Conservation (phyloP, 2,888 invertebrate species). For the Zaprionus lineosus region DNA sequence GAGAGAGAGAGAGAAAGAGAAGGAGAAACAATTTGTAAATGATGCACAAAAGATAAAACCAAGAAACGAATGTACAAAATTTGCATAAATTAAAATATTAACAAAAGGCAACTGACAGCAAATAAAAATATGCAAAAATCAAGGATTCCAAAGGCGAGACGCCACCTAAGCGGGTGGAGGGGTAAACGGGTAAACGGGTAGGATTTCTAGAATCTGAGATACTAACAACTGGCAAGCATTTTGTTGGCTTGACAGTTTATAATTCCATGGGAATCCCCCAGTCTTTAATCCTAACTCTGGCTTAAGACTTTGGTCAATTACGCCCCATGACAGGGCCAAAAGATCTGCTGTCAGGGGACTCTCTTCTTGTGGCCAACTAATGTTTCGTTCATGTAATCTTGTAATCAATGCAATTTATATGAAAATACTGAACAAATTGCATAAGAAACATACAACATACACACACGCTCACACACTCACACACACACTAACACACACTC, state of each 20-base stretch:
- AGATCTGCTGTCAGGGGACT: background rate
- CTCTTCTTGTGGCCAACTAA: slow-evolving; percentile 1
- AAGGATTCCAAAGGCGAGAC: too few relatives aligned
- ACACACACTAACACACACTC: background rate
- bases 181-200: too few relatives aligned
- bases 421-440: slow-evolving; percentile 62
- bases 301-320: slow-evolving; percentile 24
- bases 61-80: slow-evolving; percentile 46
- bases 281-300: background rate
- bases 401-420: slow-evolving; percentile 72
- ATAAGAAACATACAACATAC: slow-evolving; percentile 42
- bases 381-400: slow-evolving; percentile 48
- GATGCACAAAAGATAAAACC: slow-evolving; percentile 65
- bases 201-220: too few relatives aligned
- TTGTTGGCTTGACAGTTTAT: too few relatives aligned
- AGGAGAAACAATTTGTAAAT: slow-evolving; percentile 66
- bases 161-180: too few relatives aligned
- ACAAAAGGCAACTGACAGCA: slow-evolving; percentile 12
- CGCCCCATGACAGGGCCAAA: slow-evolving; percentile 25
- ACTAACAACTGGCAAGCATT: too few relatives aligned
- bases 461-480: background rate
- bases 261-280: too few relatives aligned
- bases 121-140: slow-evolving; percentile 12
- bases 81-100: slow-evolving; percentile 71
- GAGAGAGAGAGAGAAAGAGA: slow-evolving; percentile 2